Percentiles rank a stretch among this genome's conserved stretches.
These are phyloP conservation scores for Parapsyche elsis DNA, from an alignment of 1,140 invertebrate genomes.

Conservation along the genomic window DNA sequence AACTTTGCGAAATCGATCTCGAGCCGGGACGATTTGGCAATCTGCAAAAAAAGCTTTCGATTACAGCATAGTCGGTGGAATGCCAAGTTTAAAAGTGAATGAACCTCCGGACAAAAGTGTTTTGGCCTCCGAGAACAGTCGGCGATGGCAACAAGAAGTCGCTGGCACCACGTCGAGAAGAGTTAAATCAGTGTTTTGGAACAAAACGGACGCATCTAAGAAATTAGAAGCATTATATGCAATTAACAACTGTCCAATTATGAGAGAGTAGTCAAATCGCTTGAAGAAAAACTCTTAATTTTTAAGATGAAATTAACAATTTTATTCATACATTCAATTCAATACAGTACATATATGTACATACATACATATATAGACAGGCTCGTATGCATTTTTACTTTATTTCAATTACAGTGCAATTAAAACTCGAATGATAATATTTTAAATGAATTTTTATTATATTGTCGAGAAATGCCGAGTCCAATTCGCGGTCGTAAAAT, in stretches of 20 bases:
- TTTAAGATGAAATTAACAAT: too few species aligned
- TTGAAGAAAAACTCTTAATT: too few species aligned
- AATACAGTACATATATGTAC: too few species aligned
- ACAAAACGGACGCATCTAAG: slow-evolving; percentile 1
- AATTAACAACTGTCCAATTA: slow-evolving; percentile 33
- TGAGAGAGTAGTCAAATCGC: not conserved
- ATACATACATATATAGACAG: too few species aligned
- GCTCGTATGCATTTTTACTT: too few species aligned
- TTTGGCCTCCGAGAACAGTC: slow-evolving; percentile 27
- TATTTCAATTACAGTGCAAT: too few species aligned
- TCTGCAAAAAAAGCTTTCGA: slow-evolving; percentile 49
- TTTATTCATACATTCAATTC: too few species aligned
- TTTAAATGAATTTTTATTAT: too few species aligned
- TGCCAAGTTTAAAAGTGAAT: slow-evolving; percentile 51
- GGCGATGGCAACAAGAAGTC: not conserved
- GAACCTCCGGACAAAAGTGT: slow-evolving; percentile 46
- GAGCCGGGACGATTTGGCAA: slow-evolving; percentile 34
- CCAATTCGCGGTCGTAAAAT: too few species aligned
- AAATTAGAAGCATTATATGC: slow-evolving; percentile 33
- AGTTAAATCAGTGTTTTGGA: slow-evolving; percentile 31
- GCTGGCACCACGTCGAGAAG: not conserved
- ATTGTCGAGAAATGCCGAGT: too few species aligned
- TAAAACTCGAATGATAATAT: too few species aligned
- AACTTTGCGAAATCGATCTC: slow-evolving; percentile 18
- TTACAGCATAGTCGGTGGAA: slow-evolving; percentile 45